Evolutionary conservation across 2,113 vertebrate genomes (phyloP), one percentile per base, ranked within the genome.

Genomic region (Dunckerocampus dactyliophorus): DNA sequence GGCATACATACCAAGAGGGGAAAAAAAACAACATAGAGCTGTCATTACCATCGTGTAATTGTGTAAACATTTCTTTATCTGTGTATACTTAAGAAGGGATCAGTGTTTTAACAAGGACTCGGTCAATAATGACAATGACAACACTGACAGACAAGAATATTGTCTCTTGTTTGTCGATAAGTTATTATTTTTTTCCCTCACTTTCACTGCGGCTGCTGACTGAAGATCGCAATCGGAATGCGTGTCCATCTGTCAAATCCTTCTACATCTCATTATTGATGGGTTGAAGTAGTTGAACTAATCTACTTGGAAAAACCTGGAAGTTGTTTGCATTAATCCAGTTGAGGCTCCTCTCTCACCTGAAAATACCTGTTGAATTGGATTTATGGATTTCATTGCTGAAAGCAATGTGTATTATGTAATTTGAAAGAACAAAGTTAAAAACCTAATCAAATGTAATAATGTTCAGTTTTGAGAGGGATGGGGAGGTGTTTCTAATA

Each of bases 21-120:
- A 16, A 28, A 49, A 16, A 51, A 3, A 51, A 50, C 19, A 50
- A 22, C 1, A 50, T 0, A 22, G 12, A 22, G 12, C 24, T 34
- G n/a, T 37, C 28, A 54, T 54, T 7, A 54, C n/a, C 7, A 50
- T 75, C 50, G 70, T 60, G 53, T 31, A 16, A 17, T 53, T 31
- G 51, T 53, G 19, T 42, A 42, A 56, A 56, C n/a, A 11, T 39
- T 56, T 56, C 28, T 56, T 55, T n/a, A 55, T 28, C 52, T 4
- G 28, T 37, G 34, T 55, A 11, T 55, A 55, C 9, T 31, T 14
- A 9, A 60, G 16, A 21, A 19, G 7, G n/a, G 2, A 13, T 3
- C 42, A 43, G 7, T 7, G 2, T 43, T 54, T 17, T 24, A 8
- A 56, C 11, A 42, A 43, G 39, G 39, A 43, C 13, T 13, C 12